Evolutionary conservation across 2,888 invertebrate species (phyloP), one percentile per base, ranked within the genome.

Genomic region (Oscheius sp.): DNA sequence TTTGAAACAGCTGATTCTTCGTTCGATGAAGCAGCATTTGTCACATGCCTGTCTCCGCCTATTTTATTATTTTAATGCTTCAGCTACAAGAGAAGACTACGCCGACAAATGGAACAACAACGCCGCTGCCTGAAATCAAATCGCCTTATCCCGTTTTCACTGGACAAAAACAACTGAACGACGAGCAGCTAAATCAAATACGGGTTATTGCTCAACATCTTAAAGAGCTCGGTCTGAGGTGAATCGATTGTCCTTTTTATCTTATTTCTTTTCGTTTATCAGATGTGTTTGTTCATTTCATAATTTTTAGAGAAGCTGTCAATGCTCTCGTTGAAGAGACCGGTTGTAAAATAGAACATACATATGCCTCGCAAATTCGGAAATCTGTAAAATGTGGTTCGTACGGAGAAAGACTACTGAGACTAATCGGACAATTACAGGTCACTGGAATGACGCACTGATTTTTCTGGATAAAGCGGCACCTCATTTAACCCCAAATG

Each of bases 181-280:
- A 64, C 14, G 33, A 24, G 9, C 64, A 64, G 51, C n/a, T 44
- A 8, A 51, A 71, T 14, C 78, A 79, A 2, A 69, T 83, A 17
- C 75, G 83, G 12, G 62, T 83, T 30, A 80, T 83, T 50, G 81
- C 82, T 12, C 83, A 83, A 54, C 82, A 80, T 68, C 75, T 83
- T 20, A 73, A 74, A 54, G 73, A 74, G 44, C 65, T 82, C 38
- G 83, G 83, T 24, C 66, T 83, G 50, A 67, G 71, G 83, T 83
- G n/a, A 47, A 75, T 59, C 59, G 30, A 41, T 59, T 38, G n/a
- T 41, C 24, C 20, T 24, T 49, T 47, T 22, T 9, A 47, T 4
- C 22, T 47, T 28, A n/a, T 3, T 26, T 38, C 3, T 5, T 9
- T 12, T 36, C 59, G 4, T n/a, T n/a, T 22, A 51, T 6, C 36